Evolutionary conservation across 2,113 vertebrate species (phyloP).

Genomic region (Cavia aperea): DNA sequence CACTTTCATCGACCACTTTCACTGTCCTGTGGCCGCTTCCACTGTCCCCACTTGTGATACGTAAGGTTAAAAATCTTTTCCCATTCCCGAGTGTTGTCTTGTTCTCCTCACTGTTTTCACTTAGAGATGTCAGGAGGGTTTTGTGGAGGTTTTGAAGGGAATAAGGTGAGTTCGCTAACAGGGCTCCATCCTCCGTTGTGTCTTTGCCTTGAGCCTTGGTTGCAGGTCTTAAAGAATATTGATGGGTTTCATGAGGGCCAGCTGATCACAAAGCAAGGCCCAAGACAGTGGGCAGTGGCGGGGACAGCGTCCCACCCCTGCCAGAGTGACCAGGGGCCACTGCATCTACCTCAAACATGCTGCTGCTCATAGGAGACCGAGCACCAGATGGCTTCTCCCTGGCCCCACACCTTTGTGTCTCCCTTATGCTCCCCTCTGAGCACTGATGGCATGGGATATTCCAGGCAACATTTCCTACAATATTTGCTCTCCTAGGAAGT

Average conservation of each 20-base stretch:
- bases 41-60: not conserved
- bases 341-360: fast-evolving
- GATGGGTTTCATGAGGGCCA: too few relatives aligned
- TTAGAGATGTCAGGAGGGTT: not conserved
- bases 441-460: not conserved
- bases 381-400: not conserved
- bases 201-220: not conserved
- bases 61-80: not conserved
- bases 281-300: fast-evolving
- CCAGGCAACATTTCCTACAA: not conserved
- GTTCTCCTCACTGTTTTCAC: not conserved
- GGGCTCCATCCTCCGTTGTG: too few relatives aligned
- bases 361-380: too few relatives aligned
- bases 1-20: not conserved
- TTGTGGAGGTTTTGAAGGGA: not conserved
- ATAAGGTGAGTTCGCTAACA: not conserved
- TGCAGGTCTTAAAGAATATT: too few relatives aligned
- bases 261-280: not conserved
- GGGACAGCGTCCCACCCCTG: fast-evolving
- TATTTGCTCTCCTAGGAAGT: not conserved
- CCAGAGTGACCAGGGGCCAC: too few relatives aligned
- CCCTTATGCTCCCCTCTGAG: not conserved
- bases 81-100: not conserved
- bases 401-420: not conserved
- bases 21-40: not conserved